Evolutionary conservation across 2,888 invertebrate species (phyloP), one percentile per base, ranked within the genome.

Genomic region (Caradrina clavipalpis): DNA sequence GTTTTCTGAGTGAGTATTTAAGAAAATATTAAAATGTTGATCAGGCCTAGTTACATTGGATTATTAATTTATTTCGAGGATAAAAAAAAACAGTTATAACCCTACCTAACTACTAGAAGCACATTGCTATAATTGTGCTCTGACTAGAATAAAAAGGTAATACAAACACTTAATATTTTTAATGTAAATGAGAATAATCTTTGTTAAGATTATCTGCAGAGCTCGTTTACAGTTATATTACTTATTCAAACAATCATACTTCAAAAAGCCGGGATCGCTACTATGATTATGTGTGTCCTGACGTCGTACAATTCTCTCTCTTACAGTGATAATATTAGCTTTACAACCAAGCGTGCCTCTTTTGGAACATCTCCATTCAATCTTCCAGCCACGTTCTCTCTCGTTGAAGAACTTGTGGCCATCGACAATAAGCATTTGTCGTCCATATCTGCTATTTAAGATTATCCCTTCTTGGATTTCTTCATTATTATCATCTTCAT

Each of bases 321-420:
- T 77, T 6, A 87, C 4, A 7, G 88, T 88, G n/a, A 82, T 63
- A 47, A 87, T 66, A 21, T 75, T 73, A 15, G 88, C 86, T 21
- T 76, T 84, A 45, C 78, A 80, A 11, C 71, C 74, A 8, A 68
- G 56, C 6, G 54, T 26, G 19, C 49, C 57, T 63, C 80, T 61
- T 61, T 67, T 77, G 10, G 62, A 61, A 55, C 81, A 82, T 62
- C 83, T 73, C 83, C 83, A 82, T 49, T 82, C 83, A 6, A 69
- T 56, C 31, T 71, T 80, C 49, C 64, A 49, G 1, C 80, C 82
- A 13, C 69, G 56, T 64, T 82, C 70, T 13, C 81, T 82, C 15
- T 77, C 69, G 45, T 69, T 74, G 15, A 80, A 54, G 31, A 65
- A 82, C 22, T 64, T 82, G 59, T 78, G 45, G 11, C 80, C 71